A percentile compares a stretch with the other conserved stretches of the same genome.
Conservation (phyloP, 2,113 vertebrate genomes). For the human region DNA sequence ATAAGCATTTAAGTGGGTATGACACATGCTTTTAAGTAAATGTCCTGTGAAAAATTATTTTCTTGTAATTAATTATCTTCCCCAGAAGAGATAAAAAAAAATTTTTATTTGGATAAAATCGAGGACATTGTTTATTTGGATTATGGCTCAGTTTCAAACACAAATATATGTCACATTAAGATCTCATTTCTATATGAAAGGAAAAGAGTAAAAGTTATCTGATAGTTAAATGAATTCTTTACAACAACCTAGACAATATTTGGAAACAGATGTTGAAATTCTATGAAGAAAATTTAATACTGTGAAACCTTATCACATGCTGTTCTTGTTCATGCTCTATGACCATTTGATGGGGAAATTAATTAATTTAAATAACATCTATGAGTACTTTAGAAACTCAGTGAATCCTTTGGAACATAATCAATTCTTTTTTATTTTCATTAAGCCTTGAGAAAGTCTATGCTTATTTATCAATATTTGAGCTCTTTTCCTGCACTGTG, state of each 20-base stretch:
- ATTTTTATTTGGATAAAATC: background rate
- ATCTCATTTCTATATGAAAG: background rate
- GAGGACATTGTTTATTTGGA: background rate
- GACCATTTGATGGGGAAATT: background rate
- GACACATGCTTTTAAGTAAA: constrained; percentile 11
- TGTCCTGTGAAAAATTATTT: background rate
- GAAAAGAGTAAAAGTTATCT: background rate
- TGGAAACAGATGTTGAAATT: background rate
- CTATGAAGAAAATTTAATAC: background rate
- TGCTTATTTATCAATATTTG: constrained; percentile 7
- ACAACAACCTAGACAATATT: background rate
- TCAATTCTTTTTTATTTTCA: background rate
- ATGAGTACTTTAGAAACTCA: constrained; percentile 24
- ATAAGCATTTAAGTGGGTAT: constrained; percentile 11
- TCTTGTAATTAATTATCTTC: background rate
- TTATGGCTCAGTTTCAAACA: background rate
- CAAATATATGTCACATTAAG: background rate
- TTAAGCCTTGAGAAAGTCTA: background rate
- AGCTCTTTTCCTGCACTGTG: background rate
- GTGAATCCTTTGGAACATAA: background rate
- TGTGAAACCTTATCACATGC: background rate
- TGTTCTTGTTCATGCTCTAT: background rate
- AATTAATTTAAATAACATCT: background rate
- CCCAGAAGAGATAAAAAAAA: background rate
- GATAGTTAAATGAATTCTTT: background rate